Evolutionary conservation across 2,888 invertebrate genomes (phyloP), one percentile per base, ranked within the genome.

Genomic region (Formica aserva): DNA sequence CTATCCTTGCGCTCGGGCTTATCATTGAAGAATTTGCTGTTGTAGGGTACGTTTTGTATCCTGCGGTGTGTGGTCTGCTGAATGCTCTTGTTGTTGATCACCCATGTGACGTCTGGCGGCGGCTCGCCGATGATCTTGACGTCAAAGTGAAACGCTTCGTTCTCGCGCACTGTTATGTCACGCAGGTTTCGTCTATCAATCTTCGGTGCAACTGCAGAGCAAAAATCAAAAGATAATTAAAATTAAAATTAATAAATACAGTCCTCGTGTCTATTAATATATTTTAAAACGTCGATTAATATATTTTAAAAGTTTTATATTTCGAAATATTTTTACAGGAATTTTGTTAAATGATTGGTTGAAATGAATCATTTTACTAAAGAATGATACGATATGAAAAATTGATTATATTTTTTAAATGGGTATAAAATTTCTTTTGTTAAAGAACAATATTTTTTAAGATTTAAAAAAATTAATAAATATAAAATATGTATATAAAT

Each of bases 71-170:
- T 95, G 60, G 97, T 96, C 89, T 96, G 96, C 88, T 95, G 96
- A 60, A 98, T 96, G 67, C 96, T 96, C 95, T 98, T 98, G 88
- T 97, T 97, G 93, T 97, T 98, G 88, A 98, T 96, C 57, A 97
- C 96, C 99, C 99, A 99, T 3, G 96, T 96, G 89, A 98, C 97
- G 77, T 98, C 98, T 67, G 99, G 98, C 71, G 98, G 97, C 41
- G 99, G 99, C 94, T 99, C 99, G 69, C 99, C 99, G 85, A 96
- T 96, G 57, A 99, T 97, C 94, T 98, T 98, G 32, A 98, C 97
- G 95, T 99, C 98, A 92, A 98, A 96, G 75, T 97, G 96, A 94
- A 99, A 97, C 22, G 98, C 97, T 95, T 99, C 99, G 77, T 98
- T 98, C 93, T 98, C 98, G 93, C 97, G 98, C 18, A 99, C 97